Evolutionary conservation across 1,140 invertebrate species (phyloP), one percentile per base, ranked within the genome.

Genomic region (Zeugodacus cucurbitae): DNA sequence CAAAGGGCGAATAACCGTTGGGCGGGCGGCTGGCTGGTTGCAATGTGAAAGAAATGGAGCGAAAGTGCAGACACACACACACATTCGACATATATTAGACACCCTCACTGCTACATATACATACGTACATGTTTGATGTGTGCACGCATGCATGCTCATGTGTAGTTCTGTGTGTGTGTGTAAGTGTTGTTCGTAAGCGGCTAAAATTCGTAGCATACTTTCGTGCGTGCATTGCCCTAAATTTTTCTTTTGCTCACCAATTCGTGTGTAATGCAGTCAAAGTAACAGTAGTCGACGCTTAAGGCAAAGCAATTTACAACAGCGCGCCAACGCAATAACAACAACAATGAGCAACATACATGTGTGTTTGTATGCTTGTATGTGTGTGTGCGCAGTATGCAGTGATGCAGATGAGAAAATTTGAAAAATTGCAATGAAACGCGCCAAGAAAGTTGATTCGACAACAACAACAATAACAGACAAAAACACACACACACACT

Each of bases 351-450:
- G 6, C n/a, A 41, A 41, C 67, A 41, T 11, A 74, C 8, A 22
- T 74, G 14, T 70, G 17, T 37, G 17, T 29, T 22, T 29, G 7
- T 29, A 29, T 64, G 11, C 26, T 10, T 70, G 34, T 6, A 37
- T 74, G 34, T 26, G 14, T 26, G 41, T 86, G 29, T 37, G 48
- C 26, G 58, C 58, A 62, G 14, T 37, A 22, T 86, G 29, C 57
- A 29, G 58, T 22, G 17, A 59, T 86, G 85, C 85, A 86, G 48
- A 59, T 86, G 54, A 58, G 85, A 86, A 86, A 86, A 54, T 86
- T 57, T 86, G 85, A 86, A 86, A 86, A 86, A 86, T 86, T 86
- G 85, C 85, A 86, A 32, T 58, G 85, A 86, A 86, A 86, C 85
- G 85, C 85, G 54, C 85, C 85, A 86, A 86, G 85, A 86, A 86